Evolutionary conservation across 2,888 invertebrate species (phyloP), one percentile per base, ranked within the genome.

Genomic region (Dicyrtomina minuta): DNA sequence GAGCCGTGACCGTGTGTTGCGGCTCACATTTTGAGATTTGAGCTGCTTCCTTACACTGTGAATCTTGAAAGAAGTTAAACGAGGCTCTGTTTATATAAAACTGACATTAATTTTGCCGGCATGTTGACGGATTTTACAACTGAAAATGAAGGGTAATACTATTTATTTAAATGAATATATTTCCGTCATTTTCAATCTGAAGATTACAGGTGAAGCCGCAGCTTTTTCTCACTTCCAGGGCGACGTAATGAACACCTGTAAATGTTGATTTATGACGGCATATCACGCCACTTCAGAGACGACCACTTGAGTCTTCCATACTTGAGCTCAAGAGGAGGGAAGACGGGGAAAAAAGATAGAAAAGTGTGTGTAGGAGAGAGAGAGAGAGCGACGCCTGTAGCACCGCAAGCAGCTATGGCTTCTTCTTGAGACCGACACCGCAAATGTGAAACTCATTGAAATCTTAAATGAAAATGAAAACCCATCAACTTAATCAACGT

Each of bases 201-300:
- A 61, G 70, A 70, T 60, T 61, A 66, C 56, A 68, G 60, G 65
- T 66, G 62, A 62, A 69, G 66, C 72, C 66, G 66, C 66, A 55
- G 27, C 49, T 60, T 68, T 59, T 61, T 61, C 61, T 68, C 61
- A 60, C 66, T 66, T 66, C 44, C 58, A 55, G 58, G 56, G 56
- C 58, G 56, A 58, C 44, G 56, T 66, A 71, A 71, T 71, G 71
- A 69, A 74, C 72, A 74, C 72, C 74, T 72, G 75, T 74, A 74
- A 75, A 75, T 74, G n/a, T n/a, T n/a, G 77, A 77, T 77, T 77
- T 77, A 77, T 77, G 68, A 51, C 20, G 53, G 59, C 65, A 62
- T 73, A 72, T 70, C 77, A 77, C 75, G 77, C 75, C 69, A 75
- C 44, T 62, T 62, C 27, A 26, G 33, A n/a, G n/a, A n/a, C n/a